phyloP scores from a whole-genome alignment of 2,113 vertebrate species.

The Mesocricetus auratus region DNA sequence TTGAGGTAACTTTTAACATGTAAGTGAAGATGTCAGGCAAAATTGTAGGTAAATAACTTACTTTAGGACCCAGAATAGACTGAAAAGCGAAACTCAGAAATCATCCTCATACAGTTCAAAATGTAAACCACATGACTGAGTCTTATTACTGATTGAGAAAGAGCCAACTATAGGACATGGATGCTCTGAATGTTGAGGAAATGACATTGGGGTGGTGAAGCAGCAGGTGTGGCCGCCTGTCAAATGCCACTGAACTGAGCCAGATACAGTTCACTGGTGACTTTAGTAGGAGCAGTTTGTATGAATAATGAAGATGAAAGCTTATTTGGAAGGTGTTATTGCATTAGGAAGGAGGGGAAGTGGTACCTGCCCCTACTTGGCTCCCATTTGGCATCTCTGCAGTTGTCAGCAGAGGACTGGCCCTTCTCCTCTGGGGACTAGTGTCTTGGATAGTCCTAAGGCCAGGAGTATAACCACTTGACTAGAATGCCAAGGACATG shows the following conservation, averaged over 20 bases:
- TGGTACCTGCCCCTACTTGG: fast-evolving
- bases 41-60: background rate
- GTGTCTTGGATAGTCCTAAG: background rate
- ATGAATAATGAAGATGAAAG: background rate
- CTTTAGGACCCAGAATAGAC: background rate
- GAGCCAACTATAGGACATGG: background rate
- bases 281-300: background rate
- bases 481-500: constrained; percentile 3
- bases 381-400: background rate
- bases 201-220: background rate
- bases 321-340: background rate
- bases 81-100: background rate
- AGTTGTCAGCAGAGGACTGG: background rate
- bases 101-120: constrained; percentile 22
- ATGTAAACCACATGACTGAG: background rate
- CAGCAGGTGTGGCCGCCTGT: background rate
- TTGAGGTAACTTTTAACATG: background rate
- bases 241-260: background rate
- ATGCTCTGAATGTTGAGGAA: background rate
- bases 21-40: background rate
- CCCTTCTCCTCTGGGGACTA: background rate
- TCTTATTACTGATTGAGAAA: background rate
- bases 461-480: background rate
- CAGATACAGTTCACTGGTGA: background rate
- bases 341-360: background rate